phyloP scores from a whole-genome alignment of 2,888 invertebrate genomes.

The Geophilus truncorum region DNA sequence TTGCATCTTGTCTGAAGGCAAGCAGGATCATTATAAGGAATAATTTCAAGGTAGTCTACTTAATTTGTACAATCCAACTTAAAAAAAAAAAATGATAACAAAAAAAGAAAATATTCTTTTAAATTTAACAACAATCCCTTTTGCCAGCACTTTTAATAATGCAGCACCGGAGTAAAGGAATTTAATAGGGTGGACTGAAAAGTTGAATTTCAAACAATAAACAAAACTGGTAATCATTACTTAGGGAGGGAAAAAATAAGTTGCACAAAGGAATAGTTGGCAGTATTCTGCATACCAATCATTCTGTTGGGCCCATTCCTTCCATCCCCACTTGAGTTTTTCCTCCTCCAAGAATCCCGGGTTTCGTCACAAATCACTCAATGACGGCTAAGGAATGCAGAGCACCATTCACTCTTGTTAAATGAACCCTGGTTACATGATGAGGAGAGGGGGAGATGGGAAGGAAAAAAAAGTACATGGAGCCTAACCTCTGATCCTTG shows the following conservation, averaged over 20 bases:
- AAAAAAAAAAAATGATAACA: not conserved
- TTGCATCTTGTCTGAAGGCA: not conserved
- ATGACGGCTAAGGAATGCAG: slow-evolving; percentile 31
- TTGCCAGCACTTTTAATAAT: too few relatives aligned
- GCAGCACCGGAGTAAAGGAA: too few relatives aligned
- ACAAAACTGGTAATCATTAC: not conserved
- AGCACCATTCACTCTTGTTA: slow-evolving; percentile 32
- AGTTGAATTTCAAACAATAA: not conserved
- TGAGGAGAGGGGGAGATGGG: not conserved
- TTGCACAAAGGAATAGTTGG: not conserved
- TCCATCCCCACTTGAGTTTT: not conserved
- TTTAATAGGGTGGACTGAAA: not conserved
- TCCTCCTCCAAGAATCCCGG: not conserved
- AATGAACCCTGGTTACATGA: slow-evolving; percentile 37
- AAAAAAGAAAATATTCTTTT: not conserved
- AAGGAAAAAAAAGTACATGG: not conserved
- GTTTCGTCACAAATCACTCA: slow-evolving; percentile 30
- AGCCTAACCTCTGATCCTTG: not conserved
- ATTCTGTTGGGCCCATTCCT: not conserved
- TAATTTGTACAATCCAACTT: not conserved
- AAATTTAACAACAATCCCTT: not conserved
- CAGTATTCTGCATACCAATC: slow-evolving; percentile 8
- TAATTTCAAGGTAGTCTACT: not conserved
- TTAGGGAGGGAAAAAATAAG: not conserved
- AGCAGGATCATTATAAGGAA: not conserved